These are phyloP conservation scores for Parascotia fuliginaria DNA, from an alignment of 2,888 invertebrate genomes.

Conservation along the genomic window DNA sequence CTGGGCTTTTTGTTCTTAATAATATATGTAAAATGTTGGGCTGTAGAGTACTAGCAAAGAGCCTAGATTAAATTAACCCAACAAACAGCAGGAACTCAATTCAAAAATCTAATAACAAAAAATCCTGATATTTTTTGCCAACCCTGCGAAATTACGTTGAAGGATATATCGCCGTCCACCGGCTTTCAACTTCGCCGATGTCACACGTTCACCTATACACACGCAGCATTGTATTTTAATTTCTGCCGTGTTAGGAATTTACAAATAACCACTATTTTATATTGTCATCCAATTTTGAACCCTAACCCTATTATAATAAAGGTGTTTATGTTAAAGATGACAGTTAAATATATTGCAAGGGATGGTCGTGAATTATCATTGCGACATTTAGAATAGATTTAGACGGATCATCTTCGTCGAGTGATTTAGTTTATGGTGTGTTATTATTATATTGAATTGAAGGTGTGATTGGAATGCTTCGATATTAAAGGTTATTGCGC, in stretches of 20 bases:
- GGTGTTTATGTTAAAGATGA: constrained; percentile 20
- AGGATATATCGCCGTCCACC: constrained; percentile 73
- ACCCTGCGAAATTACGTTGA: constrained; percentile 60
- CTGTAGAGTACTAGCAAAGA: too few relatives aligned
- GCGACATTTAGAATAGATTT: constrained; percentile 52
- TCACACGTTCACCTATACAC: constrained; percentile 70
- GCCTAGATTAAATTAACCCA: too few relatives aligned
- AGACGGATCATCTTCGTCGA: constrained; percentile 48
- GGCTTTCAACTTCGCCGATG: constrained; percentile 77
- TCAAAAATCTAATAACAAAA: not conserved
- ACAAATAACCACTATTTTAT: constrained; percentile 57
- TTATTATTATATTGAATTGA: constrained; percentile 39
- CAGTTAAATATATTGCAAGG: constrained; percentile 34
- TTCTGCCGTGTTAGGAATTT: constrained; percentile 70
- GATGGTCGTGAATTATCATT: constrained; percentile 45
- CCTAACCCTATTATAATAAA: constrained; percentile 18
- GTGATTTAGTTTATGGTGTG: constrained; percentile 41
- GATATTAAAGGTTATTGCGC: constrained; percentile 4
- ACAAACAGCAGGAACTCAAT: too few relatives aligned
- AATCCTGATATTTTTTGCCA: constrained; percentile 28
- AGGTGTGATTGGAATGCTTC: constrained; percentile 25
- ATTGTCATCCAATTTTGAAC: constrained; percentile 33
- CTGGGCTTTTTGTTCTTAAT: too few relatives aligned
- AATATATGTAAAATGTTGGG: too few relatives aligned
- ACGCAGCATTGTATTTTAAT: constrained; percentile 81